Conservation (phyloP, 2,888 invertebrate genomes). For the Deilephila porcellus region DNA sequence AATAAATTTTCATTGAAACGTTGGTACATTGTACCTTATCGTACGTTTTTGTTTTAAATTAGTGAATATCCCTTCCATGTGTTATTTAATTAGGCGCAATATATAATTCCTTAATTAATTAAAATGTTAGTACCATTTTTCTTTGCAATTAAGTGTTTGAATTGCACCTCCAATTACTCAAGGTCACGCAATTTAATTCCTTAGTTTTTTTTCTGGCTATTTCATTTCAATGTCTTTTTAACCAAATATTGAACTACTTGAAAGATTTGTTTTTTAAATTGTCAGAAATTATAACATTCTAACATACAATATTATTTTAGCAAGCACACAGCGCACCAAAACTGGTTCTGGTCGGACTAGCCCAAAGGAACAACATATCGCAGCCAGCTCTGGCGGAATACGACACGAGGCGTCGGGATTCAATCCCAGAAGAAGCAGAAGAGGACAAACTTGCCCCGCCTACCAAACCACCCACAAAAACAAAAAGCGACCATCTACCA, state of each 20-base stretch:
- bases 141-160: too few species aligned
- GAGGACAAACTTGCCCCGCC: slow-evolving; percentile 69
- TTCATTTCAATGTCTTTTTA: neutral
- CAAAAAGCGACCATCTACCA: slow-evolving; percentile 70
- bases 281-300: too few species aligned
- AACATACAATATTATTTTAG: slow-evolving; percentile 53
- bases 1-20: too few species aligned
- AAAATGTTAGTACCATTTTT: too few species aligned
- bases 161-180: too few species aligned
- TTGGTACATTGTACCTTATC: too few species aligned
- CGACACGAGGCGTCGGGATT: slow-evolving; percentile 83
- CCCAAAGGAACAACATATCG: slow-evolving; percentile 85
- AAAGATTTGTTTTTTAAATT: neutral
- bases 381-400: slow-evolving; percentile 85
- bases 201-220: too few species aligned
- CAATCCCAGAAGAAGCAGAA: slow-evolving; percentile 87
- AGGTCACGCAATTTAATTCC: too few species aligned
- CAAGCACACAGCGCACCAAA: slow-evolving; percentile 87
- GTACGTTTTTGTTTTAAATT: too few species aligned
- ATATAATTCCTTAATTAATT: too few species aligned
- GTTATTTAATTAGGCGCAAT: too few species aligned
- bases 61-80: too few species aligned
- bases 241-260: neutral
- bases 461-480: slow-evolving; percentile 64
- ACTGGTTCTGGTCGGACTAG: slow-evolving; percentile 77